Evolutionary conservation across 1,140 invertebrate species (phyloP).

Genomic region (Dendroctonus valens): DNA sequence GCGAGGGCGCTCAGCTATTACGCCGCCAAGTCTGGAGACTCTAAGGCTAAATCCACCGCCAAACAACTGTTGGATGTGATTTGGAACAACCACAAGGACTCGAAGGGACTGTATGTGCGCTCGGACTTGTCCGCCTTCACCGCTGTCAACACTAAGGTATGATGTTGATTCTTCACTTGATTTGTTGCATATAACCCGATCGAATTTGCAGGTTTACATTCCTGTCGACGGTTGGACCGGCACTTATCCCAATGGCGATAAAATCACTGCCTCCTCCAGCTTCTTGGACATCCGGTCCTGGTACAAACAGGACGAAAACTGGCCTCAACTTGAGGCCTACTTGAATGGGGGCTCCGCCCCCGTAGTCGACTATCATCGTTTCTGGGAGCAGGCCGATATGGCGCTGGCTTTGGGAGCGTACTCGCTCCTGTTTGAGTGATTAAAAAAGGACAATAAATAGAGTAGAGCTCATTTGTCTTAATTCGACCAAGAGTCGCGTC

Average conservation of each 20-base stretch:
- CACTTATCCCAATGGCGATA: slow-evolving; percentile 29
- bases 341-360: slow-evolving; percentile 28
- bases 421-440: slow-evolving; percentile 27
- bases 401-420: slow-evolving; percentile 31
- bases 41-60: slow-evolving; percentile 18
- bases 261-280: slow-evolving; percentile 9
- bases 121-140: slow-evolving; percentile 9
- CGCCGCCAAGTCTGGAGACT: slow-evolving; percentile 28
- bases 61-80: slow-evolving; percentile 27
- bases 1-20: slow-evolving; percentile 31
- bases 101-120: slow-evolving; percentile 26
- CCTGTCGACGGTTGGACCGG: slow-evolving; percentile 29
- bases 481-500: too few species aligned
- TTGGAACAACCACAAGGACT: slow-evolving; percentile 16
- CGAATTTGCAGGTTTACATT: slow-evolving; percentile 25
- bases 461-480: neutral
- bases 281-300: slow-evolving; percentile 30
- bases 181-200: neutral
- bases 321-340: slow-evolving; percentile 22
- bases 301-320: slow-evolving; percentile 33
- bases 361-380: slow-evolving; percentile 26
- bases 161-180: too few species aligned
- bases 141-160: slow-evolving; percentile 10
- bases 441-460: neutral
- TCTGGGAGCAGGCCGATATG: slow-evolving; percentile 32